Base-by-base conservation (phyloP, 2,797 vertebrate species). In the Silurus aristotelis region DNA sequence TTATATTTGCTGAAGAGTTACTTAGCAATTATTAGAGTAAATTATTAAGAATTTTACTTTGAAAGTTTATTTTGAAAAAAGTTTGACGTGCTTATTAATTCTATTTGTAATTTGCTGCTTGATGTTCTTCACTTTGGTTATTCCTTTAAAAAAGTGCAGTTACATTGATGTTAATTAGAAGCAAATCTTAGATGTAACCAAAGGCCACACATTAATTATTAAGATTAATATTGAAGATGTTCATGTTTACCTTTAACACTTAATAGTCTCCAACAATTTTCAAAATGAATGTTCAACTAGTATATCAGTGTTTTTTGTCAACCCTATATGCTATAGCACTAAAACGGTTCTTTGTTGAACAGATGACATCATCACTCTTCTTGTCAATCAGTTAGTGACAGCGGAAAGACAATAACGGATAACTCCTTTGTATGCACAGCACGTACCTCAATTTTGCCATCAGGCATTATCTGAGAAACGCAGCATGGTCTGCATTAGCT, bases 391-490 rank as follows among this genome's bases (percentile, higher is more conserved):
- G 27, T 60, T 63, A 80, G 27, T 43, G 68, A 27, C 43, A 72
- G n/a, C 38, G 15, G 19, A 87, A 76, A 31, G 31, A 77, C 70
- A 68, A 22, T 8, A 19, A 25, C 12, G 25, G 56, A 6, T 56
- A 80, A 78, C 19, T 77, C 60, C 82, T 85, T 22, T 86, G 71
- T 56, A 88, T 87, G 83, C 85, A 60, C 52, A n/a, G 22, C 88
- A 90, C 6, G 70, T 86, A 66, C 84, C 56, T 15, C 15, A 79
- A 86, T 77, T 76, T 66, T 46, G 83, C 86, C 68, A 80, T 43
- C 71, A 79, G 67, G 81, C 84, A 67, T 88, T 83, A 89, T 85
- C 81, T 90, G 73, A 67, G 31, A 25, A 83, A 84, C 1, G 63
- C 84, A 79, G 52, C 9, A 48, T 17, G 77, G 66, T 76, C 25